Evolutionary conservation across 2,888 invertebrate species (phyloP), one percentile per base, ranked within the genome.

Genomic region (Charanyca ferruginea): DNA sequence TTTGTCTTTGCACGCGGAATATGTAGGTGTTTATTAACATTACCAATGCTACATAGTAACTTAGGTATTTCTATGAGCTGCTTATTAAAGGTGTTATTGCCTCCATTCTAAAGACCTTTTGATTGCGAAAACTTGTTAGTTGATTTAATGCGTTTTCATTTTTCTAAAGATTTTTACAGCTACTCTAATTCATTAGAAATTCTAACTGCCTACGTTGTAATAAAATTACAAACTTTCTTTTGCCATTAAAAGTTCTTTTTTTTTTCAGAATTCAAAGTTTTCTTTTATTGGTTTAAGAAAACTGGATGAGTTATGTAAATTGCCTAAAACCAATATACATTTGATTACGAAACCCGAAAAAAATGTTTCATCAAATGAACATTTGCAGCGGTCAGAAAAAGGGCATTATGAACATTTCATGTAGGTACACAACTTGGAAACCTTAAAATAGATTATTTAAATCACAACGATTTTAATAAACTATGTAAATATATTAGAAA

Each of bases 401-500:
- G 52, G 42, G 13, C 47, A 44, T 35, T 47, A 42, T 64, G 32
- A 65, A 53, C 48, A 70, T 49, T 64, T 48, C 59, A 57, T 60
- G 49, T 55, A 58, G n/a, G n/a, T n/a, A n/a, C 3, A 28, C 28
- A 28, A 7, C 28, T 28, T 54, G 48, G 38, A 54, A 44, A 63
- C 28, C 28, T 28, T n/a, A n/a, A n/a, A n/a, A n/a, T n/a, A n/a
- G n/a, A n/a, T n/a, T n/a, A n/a, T n/a, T n/a, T n/a, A n/a, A n/a
- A n/a, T n/a, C n/a, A n/a, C n/a, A n/a, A n/a, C n/a, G n/a, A n/a
- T n/a, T n/a, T n/a, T n/a, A n/a, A n/a, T 55, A 38, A 73, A 71
- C 52, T 51, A 64, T 66, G 66, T 44, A 48, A 54, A 68, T 68
- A 22, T 54, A 38, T 52, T 35, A 48, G 35, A 66, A 63, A 61